These are phyloP conservation scores for Myxocyprinus asiaticus DNA, from an alignment of 2,113 vertebrate genomes.

Conservation along the genomic window DNA sequence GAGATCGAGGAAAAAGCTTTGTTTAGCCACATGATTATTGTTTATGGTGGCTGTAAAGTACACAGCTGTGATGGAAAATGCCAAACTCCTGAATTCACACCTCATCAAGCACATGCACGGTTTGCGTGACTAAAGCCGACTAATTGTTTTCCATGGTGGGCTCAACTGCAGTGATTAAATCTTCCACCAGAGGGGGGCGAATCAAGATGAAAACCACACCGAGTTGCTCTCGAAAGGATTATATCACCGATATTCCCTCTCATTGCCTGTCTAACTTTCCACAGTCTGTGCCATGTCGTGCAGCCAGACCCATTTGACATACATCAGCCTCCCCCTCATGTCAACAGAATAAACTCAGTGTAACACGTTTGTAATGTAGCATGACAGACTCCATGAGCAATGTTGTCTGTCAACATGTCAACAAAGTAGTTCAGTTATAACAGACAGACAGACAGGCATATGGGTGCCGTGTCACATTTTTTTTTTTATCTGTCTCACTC, in stretches of 20 bases:
- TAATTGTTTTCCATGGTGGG: constrained; percentile 59
- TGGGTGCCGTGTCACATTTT: background rate
- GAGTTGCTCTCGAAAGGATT: constrained; percentile 39
- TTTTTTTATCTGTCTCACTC: background rate
- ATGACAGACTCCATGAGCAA: constrained; percentile 40
- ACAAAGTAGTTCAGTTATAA: background rate
- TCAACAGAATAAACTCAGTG: constrained; percentile 38
- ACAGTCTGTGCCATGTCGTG: constrained; percentile 8
- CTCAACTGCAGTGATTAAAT: constrained; percentile 50
- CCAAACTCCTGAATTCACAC: constrained; percentile 64
- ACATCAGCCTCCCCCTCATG: constrained; percentile 23
- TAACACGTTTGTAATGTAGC: constrained; percentile 3
- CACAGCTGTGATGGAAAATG: constrained; percentile 63
- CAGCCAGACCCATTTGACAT: constrained; percentile 23
- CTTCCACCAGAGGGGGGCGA: constrained; percentile 43
- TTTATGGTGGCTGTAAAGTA: constrained; percentile 62
- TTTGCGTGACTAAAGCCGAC: constrained; percentile 60
- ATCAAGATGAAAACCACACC: constrained; percentile 12
- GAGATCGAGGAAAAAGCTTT: constrained; percentile 34
- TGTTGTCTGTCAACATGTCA: constrained; percentile 42
- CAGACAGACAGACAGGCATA: background rate
- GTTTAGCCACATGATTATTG: constrained; percentile 63
- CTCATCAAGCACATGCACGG: constrained; percentile 20
- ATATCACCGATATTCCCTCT: constrained; percentile 37
- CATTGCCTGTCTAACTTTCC: constrained; percentile 40